A percentile compares a stretch with the other conserved stretches of the same genome.
Evolutionary conservation across 2,113 vertebrate genomes (phyloP).

Genomic region (Xiphias gladius): DNA sequence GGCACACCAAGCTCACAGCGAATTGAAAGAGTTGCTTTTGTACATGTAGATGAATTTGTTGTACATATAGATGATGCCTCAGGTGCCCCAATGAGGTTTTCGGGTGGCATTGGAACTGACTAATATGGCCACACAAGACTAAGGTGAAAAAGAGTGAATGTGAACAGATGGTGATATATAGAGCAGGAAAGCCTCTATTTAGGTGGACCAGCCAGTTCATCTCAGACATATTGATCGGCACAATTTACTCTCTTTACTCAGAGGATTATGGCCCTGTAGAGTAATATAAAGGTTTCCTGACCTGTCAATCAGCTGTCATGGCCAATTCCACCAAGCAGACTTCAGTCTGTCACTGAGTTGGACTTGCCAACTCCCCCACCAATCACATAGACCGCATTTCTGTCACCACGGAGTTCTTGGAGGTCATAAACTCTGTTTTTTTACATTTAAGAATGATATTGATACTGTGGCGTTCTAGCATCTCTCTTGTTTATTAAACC

Average conservation of each 20-base stretch:
- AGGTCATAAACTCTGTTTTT: slow-evolving; percentile 44
- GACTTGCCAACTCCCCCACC: slow-evolving; percentile 58
- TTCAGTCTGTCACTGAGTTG: slow-evolving; percentile 71
- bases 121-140: slow-evolving; percentile 66
- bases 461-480: slow-evolving; percentile 37
- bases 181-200: slow-evolving; percentile 59
- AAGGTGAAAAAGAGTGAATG: slow-evolving; percentile 66
- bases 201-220: slow-evolving; percentile 74
- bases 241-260: slow-evolving; percentile 81
- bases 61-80: slow-evolving; percentile 34
- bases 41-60: slow-evolving; percentile 40
- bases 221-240: slow-evolving; percentile 79
- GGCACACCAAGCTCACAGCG: neutral
- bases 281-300: slow-evolving; percentile 85
- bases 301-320: slow-evolving; percentile 82
- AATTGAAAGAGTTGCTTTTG: slow-evolving; percentile 11
- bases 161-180: slow-evolving; percentile 73
- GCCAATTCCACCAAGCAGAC: slow-evolving; percentile 77
- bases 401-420: slow-evolving; percentile 56
- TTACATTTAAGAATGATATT: slow-evolving; percentile 39
- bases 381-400: slow-evolving; percentile 58
- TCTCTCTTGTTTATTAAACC: slow-evolving; percentile 39
- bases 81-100: slow-evolving; percentile 3
- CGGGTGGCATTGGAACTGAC: slow-evolving; percentile 30
- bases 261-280: slow-evolving; percentile 81